A percentile compares a stretch with the other conserved stretches of the same genome.
phyloP scores from a whole-genome alignment of 2,888 invertebrate species.

The Catocala nupta region DNA sequence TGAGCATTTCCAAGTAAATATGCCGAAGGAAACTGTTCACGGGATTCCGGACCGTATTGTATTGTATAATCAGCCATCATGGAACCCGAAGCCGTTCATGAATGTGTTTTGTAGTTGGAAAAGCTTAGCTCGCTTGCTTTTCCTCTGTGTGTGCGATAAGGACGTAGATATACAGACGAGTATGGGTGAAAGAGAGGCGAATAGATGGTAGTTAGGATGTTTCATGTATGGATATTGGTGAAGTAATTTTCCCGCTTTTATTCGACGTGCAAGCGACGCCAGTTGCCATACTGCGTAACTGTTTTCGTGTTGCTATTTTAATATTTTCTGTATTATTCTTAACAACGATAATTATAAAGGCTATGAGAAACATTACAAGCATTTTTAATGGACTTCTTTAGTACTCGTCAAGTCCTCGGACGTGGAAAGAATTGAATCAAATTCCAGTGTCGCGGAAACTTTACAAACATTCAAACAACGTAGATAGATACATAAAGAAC shows the following conservation, averaged over 20 bases:
- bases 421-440: no score
- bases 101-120: slow-evolving; percentile 68
- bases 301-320: slow-evolving; percentile 26
- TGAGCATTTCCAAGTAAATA: slow-evolving; percentile 62
- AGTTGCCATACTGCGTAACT: slow-evolving; percentile 70
- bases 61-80: slow-evolving; percentile 88
- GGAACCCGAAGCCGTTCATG: slow-evolving; percentile 82
- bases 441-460: no score
- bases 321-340: not conserved
- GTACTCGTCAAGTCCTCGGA: no score
- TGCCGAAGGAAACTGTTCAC: slow-evolving; percentile 67
- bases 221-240: slow-evolving; percentile 60
- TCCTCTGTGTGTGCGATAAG: slow-evolving; percentile 59
- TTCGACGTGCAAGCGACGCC: slow-evolving; percentile 69
- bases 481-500: no score
- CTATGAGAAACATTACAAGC: no score
- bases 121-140: slow-evolving; percentile 77
- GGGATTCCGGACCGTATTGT: slow-evolving; percentile 78
- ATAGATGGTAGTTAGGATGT: slow-evolving; percentile 70
- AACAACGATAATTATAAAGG: no score
- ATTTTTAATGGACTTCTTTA: no score
- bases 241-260: slow-evolving; percentile 86
- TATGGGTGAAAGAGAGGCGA: slow-evolving; percentile 60
- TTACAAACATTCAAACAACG: no score
- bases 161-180: slow-evolving; percentile 51